A percentile compares a stretch with the other conserved stretches of the same genome.
Evolutionary conservation across 2,797 vertebrate species (phyloP).

Genomic region (Urosaurus nigricauda): DNA sequence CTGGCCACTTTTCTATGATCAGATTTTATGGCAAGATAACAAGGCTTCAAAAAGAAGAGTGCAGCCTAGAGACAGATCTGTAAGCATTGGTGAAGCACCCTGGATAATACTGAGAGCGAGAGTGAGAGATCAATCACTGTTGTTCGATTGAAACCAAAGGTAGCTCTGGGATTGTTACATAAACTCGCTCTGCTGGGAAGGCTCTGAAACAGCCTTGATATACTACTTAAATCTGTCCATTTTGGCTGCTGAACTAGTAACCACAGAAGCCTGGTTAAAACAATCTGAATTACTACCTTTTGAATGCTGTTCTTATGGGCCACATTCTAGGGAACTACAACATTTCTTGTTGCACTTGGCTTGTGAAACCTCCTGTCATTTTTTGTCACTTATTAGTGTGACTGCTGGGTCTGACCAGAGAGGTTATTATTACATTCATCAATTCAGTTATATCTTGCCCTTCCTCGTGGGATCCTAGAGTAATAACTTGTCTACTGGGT

Average conservation of each 20-base stretch:
- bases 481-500: too few relatives aligned
- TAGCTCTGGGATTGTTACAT: neutral
- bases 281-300: neutral
- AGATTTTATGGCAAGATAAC: too few relatives aligned
- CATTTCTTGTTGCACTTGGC: too few relatives aligned
- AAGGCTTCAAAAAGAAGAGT: neutral
- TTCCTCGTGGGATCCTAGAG: too few relatives aligned
- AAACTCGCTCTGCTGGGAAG: constrained; percentile 1
- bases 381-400: neutral
- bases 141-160: neutral
- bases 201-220: neutral
- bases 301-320: neutral
- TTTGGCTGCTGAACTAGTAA: neutral
- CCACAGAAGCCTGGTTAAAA: neutral
- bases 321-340: too few relatives aligned
- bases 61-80: neutral
- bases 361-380: neutral
- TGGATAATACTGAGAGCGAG: too few relatives aligned
- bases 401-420: neutral
- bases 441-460: too few relatives aligned
- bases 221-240: neutral
- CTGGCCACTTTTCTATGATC: too few relatives aligned
- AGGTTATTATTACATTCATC: neutral
- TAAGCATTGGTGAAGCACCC: neutral
- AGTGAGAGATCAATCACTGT: neutral